Percentiles rank a stretch among this genome's conserved stretches.
phyloP scores from a whole-genome alignment of 2,888 invertebrate genomes.

The Disparrhopalites patrizii region DNA sequence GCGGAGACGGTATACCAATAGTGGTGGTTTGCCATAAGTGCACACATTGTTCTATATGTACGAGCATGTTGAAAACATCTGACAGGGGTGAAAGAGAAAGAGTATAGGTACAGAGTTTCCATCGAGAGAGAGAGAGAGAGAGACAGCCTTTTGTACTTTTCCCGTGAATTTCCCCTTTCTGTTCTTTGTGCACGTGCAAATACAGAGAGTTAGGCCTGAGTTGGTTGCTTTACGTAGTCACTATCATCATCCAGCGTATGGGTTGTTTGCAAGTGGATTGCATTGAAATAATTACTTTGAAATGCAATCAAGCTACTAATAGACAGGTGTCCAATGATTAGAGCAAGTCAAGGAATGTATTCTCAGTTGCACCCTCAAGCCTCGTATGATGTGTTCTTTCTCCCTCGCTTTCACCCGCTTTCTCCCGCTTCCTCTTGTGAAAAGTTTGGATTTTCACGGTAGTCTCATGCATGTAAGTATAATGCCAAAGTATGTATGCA shows the following conservation, averaged over 20 bases:
- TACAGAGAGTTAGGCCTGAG: too few species aligned
- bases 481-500: too few species aligned
- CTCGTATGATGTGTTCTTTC: constrained; percentile 11
- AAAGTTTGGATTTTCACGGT: constrained; percentile 2
- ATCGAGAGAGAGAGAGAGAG: too few species aligned
- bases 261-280: constrained; percentile 9
- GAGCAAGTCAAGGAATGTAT: constrained; percentile 22
- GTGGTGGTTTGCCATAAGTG: too few species aligned
- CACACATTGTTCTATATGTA: too few species aligned
- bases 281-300: constrained; percentile 33
- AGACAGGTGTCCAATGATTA: constrained; percentile 35
- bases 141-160: constrained; percentile 23
- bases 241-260: background rate
- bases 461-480: background rate
- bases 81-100: background rate
- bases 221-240: too few species aligned
- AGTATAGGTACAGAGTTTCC: constrained; percentile 16
- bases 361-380: constrained; percentile 24
- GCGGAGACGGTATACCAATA: too few species aligned
- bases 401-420: background rate
- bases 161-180: background rate
- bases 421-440: background rate
- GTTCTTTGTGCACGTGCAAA: background rate
- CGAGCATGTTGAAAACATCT: background rate
- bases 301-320: constrained; percentile 34